Evolutionary conservation across 2,797 vertebrate species (phyloP).

Genomic region (Poeciliopsis presidionis): DNA sequence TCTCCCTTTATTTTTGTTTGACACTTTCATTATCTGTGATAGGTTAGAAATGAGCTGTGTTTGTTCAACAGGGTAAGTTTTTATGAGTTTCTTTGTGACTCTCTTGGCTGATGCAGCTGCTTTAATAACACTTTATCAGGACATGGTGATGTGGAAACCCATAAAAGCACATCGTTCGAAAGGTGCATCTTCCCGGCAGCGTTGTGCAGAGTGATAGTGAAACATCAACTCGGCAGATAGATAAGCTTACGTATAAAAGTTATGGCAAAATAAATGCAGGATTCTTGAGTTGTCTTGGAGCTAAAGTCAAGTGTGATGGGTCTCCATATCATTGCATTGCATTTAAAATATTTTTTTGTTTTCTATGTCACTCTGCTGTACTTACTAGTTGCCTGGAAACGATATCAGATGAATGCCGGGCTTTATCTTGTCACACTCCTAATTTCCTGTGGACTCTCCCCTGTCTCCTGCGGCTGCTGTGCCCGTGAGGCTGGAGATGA

Average conservation of each 20-base stretch:
- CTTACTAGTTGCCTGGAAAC: constrained; percentile 79
- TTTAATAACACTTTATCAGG: constrained; percentile 69
- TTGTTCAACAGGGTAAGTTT: constrained; percentile 34
- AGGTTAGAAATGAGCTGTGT: constrained; percentile 19
- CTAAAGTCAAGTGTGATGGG: constrained; percentile 23
- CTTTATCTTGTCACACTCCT: constrained; percentile 81
- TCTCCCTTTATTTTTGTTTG: constrained; percentile 18
- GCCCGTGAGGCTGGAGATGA: constrained; percentile 67
- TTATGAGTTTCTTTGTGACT: constrained; percentile 31
- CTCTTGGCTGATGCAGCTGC: constrained; percentile 22
- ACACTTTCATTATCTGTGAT: constrained; percentile 28
- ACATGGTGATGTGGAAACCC: constrained; percentile 51
- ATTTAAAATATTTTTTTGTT: constrained; percentile 47
- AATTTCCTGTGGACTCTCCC: constrained; percentile 80
- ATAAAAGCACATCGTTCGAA: constrained; percentile 43
- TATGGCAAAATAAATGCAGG: constrained; percentile 16
- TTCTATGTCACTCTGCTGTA: constrained; percentile 46
- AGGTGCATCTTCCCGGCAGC: constrained; percentile 44
- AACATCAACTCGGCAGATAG: constrained; percentile 37
- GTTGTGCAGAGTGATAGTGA: constrained; percentile 43
- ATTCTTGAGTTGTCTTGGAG: constrained; percentile 6
- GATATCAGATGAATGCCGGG: constrained; percentile 74
- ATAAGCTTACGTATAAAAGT: constrained; percentile 28
- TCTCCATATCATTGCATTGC: constrained; percentile 32
- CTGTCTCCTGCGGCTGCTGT: constrained; percentile 66